Evolutionary conservation across 2,888 invertebrate species (phyloP), one percentile per base, ranked within the genome.

Genomic region (Odiellus spinosus): DNA sequence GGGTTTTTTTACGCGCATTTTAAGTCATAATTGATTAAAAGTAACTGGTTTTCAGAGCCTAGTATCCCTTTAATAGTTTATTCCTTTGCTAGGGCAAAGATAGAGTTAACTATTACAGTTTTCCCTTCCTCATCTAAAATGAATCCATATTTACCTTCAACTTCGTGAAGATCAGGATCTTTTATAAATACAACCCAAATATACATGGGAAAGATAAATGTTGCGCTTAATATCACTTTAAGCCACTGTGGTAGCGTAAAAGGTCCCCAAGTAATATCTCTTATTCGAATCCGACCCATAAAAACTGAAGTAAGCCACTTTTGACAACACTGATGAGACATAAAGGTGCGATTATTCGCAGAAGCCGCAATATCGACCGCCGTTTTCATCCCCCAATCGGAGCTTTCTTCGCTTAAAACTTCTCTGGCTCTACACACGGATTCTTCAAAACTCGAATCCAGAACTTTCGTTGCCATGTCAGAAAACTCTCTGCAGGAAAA

Each of bases 271-370:
- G 60, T 59, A 10, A 64, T 54, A 34, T 66, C 65, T 34, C 63
- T 58, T 3, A 66, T 58, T 20, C 62, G 59, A 35, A 67, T 60
- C 18, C 60, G 56, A 3, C 67, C 67, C 45, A 59, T 63, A 48
- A 69, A 64, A 42, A 66, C 61, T 33, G 64, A 63, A 4, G 65
- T 65, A n/a, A 70, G 60, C 67, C 69, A 70, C 51, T 66, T 63
- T 59, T 71, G 70, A 56, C 69, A 70, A 49, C 67, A 67, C 5
- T 68, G 67, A 54, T 71, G 70, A 3, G 70, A 66, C 26, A 71
- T 61, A 54, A 71, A 67, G 36, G 60, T 60, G 20, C 63, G 60
- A 55, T 65, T 65, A 43, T 64, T 60, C 3, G 65, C 62, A 42
- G 63, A 59, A 20, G 64, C 61, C 14, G 67, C 66, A 11, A 67